Conservation (phyloP, 1,140 invertebrate species). For the Melipona quadrifasciata region DNA sequence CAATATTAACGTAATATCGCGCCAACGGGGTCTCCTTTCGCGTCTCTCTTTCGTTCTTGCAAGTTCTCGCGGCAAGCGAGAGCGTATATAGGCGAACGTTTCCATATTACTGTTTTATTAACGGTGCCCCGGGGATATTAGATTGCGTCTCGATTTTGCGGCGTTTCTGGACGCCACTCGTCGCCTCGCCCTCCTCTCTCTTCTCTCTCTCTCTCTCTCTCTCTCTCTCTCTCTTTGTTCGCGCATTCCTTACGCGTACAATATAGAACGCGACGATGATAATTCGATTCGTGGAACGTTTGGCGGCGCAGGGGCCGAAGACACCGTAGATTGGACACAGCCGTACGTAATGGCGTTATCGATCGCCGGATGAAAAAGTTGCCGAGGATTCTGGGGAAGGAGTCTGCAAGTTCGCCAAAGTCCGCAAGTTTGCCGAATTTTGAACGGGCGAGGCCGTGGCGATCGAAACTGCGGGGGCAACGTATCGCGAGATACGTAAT, state of each 20-base stretch:
- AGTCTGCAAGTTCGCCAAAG: not conserved
- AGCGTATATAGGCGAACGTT: not conserved
- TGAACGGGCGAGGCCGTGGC: not conserved
- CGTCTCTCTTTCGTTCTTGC: not conserved
- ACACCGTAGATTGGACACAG: not conserved
- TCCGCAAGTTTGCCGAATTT: not conserved
- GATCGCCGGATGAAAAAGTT: not conserved
- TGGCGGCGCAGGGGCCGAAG: not conserved
- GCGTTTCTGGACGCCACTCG: not conserved
- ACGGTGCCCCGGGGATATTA: constrained; percentile 32
- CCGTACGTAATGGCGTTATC: not conserved
- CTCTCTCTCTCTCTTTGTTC: too few relatives aligned
- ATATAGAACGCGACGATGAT: not conserved
- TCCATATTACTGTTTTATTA: constrained; percentile 50
- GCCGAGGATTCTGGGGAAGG: not conserved
- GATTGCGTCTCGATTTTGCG: constrained; percentile 19
- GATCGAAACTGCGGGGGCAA: not conserved
- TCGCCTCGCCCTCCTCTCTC: not conserved
- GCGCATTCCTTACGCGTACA: not conserved
- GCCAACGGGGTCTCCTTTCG: not conserved
- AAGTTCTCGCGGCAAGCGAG: not conserved
- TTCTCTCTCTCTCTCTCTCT: too few relatives aligned
- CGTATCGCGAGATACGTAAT: not conserved
- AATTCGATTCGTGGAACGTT: constrained; percentile 7
- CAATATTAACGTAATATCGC: constrained; percentile 48